These are phyloP conservation scores for Odiellus spinosus DNA, from an alignment of 2,888 invertebrate species.

Conservation along the genomic window DNA sequence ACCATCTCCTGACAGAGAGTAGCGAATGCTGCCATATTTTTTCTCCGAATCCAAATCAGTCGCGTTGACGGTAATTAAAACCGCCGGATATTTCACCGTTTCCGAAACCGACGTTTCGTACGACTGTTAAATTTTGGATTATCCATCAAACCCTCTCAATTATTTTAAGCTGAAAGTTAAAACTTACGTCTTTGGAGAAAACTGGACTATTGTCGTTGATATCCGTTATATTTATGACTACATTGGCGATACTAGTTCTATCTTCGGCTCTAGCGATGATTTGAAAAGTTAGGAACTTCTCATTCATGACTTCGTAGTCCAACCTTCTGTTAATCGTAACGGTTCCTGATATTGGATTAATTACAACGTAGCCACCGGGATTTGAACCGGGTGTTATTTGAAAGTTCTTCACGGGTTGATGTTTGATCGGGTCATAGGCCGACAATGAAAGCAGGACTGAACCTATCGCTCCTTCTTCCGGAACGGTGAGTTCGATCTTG, in stretches of 20 bases:
- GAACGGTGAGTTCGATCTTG: conserved; percentile 46
- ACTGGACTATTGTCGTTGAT: conserved; percentile 60
- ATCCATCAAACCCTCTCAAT: too few relatives aligned
- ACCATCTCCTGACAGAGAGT: conserved; percentile 54
- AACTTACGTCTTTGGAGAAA: conserved; percentile 40
- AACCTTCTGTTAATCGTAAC: conserved; percentile 53
- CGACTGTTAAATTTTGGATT: conserved; percentile 35
- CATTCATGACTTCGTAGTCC: conserved; percentile 56
- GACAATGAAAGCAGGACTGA: conserved; percentile 45
- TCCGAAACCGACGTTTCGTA: conserved; percentile 55
- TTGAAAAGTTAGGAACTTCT: conserved; percentile 32
- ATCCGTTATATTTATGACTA: conserved; percentile 53
- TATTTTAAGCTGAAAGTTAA: too few relatives aligned
- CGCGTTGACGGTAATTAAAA: conserved; percentile 50
- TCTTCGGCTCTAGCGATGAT: conserved; percentile 34
- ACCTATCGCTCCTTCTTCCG: conserved; percentile 60
- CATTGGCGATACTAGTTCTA: conserved; percentile 39
- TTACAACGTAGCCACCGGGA: conserved; percentile 26
- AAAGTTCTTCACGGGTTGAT: conserved; percentile 20
- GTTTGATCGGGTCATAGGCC: conserved; percentile 22
- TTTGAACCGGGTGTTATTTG: conserved; percentile 23
- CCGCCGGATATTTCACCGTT: conserved; percentile 48
- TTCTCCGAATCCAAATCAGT: conserved; percentile 42
- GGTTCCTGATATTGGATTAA: conserved; percentile 43
- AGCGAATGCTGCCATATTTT: conserved; percentile 49